Evolutionary conservation across 2,888 invertebrate genomes (phyloP).

Genomic region (Diadromus collaris): DNA sequence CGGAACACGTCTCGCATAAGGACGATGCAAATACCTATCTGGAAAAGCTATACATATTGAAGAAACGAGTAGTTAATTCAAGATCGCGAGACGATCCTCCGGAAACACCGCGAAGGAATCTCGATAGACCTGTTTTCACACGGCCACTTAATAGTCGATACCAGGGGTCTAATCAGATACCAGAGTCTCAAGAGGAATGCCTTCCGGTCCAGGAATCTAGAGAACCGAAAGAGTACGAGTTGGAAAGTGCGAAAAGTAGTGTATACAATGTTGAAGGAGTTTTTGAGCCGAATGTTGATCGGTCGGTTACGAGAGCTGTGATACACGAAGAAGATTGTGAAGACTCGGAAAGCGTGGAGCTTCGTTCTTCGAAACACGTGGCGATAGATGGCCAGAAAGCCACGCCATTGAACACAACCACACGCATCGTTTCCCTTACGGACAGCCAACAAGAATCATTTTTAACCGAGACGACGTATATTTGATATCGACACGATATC

Average conservation of each 20-base stretch:
- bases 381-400: neutral
- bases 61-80: slow-evolving; percentile 35
- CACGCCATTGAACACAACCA: neutral
- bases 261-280: neutral
- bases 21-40: slow-evolving; percentile 82
- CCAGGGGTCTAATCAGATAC: slow-evolving; percentile 40
- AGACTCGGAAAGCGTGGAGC: slow-evolving; percentile 15
- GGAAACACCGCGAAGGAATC: slow-evolving; percentile 72
- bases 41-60: slow-evolving; percentile 80
- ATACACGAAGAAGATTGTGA: slow-evolving; percentile 50
- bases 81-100: slow-evolving; percentile 64
- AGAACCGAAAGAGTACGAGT: slow-evolving; percentile 50
- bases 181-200: slow-evolving; percentile 43
- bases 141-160: slow-evolving; percentile 67
- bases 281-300: neutral
- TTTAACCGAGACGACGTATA: slow-evolving; percentile 61
- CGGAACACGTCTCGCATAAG: slow-evolving; percentile 83
- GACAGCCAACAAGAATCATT: slow-evolving; percentile 44
- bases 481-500: slow-evolving; percentile 45
- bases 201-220: slow-evolving; percentile 3
- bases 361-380: slow-evolving; percentile 6
- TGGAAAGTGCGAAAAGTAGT: slow-evolving; percentile 11
- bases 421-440: slow-evolving; percentile 44
- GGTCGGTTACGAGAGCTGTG: slow-evolving; percentile 33
- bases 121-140: slow-evolving; percentile 68